Evolutionary conservation across 2,888 invertebrate species (phyloP).

Genomic region (Athalia cordata): DNA sequence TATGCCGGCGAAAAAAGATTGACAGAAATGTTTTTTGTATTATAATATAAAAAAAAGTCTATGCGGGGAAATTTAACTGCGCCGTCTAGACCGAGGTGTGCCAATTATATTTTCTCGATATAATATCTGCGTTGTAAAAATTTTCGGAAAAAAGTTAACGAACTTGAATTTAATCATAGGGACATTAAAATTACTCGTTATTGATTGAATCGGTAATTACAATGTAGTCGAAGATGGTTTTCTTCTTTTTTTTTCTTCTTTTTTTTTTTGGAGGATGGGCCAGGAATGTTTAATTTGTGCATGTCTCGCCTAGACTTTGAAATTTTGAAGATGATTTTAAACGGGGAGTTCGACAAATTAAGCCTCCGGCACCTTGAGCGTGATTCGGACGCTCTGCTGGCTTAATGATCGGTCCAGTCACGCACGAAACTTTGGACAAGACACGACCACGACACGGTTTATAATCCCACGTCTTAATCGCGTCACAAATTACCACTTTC

Average conservation of each 20-base stretch:
- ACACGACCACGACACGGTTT: constrained; percentile 58
- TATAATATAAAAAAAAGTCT: too few relatives aligned
- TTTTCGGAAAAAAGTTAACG: too few relatives aligned
- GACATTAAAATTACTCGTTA: too few relatives aligned
- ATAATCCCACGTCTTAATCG: constrained; percentile 66
- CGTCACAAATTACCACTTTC: constrained; percentile 58
- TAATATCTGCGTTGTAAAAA: too few relatives aligned
- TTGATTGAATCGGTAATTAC: background rate
- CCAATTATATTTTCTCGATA: too few relatives aligned
- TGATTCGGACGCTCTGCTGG: constrained; percentile 59
- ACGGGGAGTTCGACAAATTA: constrained; percentile 58
- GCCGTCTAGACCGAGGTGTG: too few relatives aligned
- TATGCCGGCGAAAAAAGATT: too few relatives aligned
- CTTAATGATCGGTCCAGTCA: constrained; percentile 65
- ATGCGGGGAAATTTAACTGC: too few relatives aligned
- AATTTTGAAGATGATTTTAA: constrained; percentile 1
- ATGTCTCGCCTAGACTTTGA: background rate
- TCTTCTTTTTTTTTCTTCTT: background rate
- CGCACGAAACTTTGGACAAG: constrained; percentile 56
- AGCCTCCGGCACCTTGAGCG: constrained; percentile 63
- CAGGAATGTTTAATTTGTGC: background rate
- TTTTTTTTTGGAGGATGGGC: background rate
- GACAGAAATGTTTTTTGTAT: too few relatives aligned
- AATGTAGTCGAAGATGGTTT: background rate
- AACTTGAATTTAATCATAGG: too few relatives aligned